Conservation (phyloP, 2,888 invertebrate species). For the Agrenia bidenticulata region DNA sequence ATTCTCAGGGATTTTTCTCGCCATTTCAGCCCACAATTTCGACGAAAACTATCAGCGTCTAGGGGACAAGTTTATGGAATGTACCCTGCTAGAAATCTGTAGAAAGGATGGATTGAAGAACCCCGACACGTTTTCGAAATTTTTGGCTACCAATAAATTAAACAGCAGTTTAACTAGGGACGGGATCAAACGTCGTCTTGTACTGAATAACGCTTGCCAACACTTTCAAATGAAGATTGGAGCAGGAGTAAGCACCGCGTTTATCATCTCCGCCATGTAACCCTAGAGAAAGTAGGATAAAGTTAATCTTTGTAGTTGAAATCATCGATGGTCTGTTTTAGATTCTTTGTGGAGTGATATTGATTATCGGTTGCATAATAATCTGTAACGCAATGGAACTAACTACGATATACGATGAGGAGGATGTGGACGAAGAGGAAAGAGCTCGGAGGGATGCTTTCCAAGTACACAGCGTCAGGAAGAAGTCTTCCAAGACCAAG, state of each 20-base stretch:
- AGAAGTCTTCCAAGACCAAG: too few species aligned
- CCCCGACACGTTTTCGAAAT: too few species aligned
- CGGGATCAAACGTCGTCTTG: neutral
- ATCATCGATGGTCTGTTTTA: too few species aligned
- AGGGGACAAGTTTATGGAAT: neutral
- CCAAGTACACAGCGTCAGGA: neutral
- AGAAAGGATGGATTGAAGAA: neutral
- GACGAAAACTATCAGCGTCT: constrained; percentile 7
- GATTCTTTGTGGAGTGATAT: neutral
- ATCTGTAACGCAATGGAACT: constrained; percentile 28
- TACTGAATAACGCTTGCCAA: constrained; percentile 18
- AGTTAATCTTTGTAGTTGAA: too few species aligned
- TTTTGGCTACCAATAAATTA: neutral
- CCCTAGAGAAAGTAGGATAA: too few species aligned
- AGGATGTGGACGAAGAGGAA: constrained; percentile 18
- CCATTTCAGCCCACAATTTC: constrained; percentile 20
- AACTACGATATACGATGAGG: constrained; percentile 30
- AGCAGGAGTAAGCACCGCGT: neutral
- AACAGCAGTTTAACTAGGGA: neutral
- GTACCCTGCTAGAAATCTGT: constrained; percentile 18
- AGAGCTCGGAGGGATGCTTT: neutral
- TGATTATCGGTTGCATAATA: constrained; percentile 3
- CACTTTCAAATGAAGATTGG: constrained; percentile 14
- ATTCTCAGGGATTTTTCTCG: constrained; percentile 23
- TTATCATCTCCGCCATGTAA: too few species aligned